phyloP scores from a whole-genome alignment of 2,888 invertebrate genomes.

The Ecdyonurus torrentis region DNA sequence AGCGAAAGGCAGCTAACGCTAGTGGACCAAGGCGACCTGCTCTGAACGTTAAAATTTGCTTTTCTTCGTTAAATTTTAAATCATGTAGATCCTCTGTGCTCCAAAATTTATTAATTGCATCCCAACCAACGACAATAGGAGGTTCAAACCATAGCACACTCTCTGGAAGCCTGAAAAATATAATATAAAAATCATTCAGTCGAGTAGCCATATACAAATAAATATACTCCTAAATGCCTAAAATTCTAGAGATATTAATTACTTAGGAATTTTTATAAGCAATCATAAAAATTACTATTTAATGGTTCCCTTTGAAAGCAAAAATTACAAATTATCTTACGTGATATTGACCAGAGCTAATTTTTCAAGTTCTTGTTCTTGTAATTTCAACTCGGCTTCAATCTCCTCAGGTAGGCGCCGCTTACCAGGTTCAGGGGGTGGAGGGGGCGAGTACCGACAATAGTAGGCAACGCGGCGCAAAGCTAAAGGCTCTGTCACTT shows the following conservation, averaged over 20 bases:
- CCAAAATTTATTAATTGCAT: constrained; percentile 39
- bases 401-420: constrained; percentile 61
- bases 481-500: constrained; percentile 41
- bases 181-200: background rate
- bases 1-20: constrained; percentile 54
- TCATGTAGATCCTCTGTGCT: constrained; percentile 57
- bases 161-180: constrained; percentile 38
- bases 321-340: constrained; percentile 29
- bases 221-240: constrained; percentile 2
- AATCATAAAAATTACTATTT: no score
- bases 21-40: constrained; percentile 53
- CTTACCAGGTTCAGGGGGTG: constrained; percentile 43
- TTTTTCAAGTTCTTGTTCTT: constrained; percentile 56
- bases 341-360: constrained; percentile 51
- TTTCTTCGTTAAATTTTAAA: constrained; percentile 70
- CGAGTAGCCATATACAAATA: background rate
- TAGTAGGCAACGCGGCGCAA: constrained; percentile 42
- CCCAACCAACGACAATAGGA: constrained; percentile 53
- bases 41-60: constrained; percentile 56
- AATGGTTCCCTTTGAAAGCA: no score
- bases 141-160: constrained; percentile 64
- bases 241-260: background rate
- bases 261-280: no score
- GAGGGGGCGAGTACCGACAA: constrained; percentile 49
- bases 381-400: constrained; percentile 55